Evolutionary conservation across 2,888 invertebrate species (phyloP).

Genomic region (Euspilapteryx auroguttella): DNA sequence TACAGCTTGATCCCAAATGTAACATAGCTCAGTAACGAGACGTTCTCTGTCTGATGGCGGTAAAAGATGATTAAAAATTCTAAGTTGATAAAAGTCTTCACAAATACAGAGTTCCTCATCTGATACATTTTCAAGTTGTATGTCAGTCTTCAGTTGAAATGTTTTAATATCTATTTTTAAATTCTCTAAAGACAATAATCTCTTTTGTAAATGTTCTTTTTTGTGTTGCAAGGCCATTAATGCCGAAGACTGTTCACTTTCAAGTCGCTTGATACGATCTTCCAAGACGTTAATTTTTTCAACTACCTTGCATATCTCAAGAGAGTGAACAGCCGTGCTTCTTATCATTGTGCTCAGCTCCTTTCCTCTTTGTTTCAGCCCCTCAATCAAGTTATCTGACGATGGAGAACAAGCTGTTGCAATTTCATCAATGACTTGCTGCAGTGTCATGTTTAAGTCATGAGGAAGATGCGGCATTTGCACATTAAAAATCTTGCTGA

Average conservation of each 20-base stretch:
- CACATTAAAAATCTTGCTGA: constrained; percentile 26
- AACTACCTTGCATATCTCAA: constrained; percentile 33
- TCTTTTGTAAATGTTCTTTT: constrained; percentile 29
- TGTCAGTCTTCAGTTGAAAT: constrained; percentile 16
- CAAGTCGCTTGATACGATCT: constrained; percentile 26
- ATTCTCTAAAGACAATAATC: constrained; percentile 27
- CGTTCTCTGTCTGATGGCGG: constrained; percentile 30
- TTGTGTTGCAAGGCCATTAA: constrained; percentile 28
- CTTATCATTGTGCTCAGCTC: constrained; percentile 28
- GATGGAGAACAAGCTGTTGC: constrained; percentile 15
- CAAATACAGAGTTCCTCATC: constrained; percentile 27
- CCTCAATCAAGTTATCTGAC: constrained; percentile 18
- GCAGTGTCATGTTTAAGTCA: constrained; percentile 34
- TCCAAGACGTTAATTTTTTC: constrained; percentile 32
- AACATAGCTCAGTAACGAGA: constrained; percentile 38
- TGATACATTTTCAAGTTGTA: constrained; percentile 10
- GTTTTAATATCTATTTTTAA: constrained; percentile 25
- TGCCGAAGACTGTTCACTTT: constrained; percentile 25
- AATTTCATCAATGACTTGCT: constrained; percentile 31
- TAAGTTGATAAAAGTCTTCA: constrained; percentile 35
- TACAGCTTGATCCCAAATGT: constrained; percentile 36
- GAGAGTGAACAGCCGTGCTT: constrained; percentile 20
- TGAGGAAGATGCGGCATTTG: constrained; percentile 19
- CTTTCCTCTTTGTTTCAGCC: constrained; percentile 24
- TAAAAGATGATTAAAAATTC: constrained; percentile 38